Base-by-base conservation (phyloP, 2,888 invertebrate genomes). In the Ichneumon xanthorius region DNA sequence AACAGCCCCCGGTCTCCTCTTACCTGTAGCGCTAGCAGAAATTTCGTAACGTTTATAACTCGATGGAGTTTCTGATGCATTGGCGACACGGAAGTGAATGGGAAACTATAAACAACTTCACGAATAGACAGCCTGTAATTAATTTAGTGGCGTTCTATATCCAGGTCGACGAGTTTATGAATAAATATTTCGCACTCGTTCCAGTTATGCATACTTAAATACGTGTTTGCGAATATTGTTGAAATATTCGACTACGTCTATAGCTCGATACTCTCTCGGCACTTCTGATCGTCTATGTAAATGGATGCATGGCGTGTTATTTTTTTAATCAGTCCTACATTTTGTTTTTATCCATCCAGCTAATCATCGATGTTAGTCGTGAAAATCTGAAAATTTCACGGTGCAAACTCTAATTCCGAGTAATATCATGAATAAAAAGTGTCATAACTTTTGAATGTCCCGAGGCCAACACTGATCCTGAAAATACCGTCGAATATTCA, bases 1-100 rank as follows among this genome's bases (percentile, higher is more conserved):
- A 26, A 58, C 11, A 11, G 11, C 4, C 26, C 22, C 14, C 26
- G 58, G 58, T 58, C 58, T 58, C 9, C 14, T 11, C 58, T 19
- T 58, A 14, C 58, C 11, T 14, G 22, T 22, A 26, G 58, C 58
- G 11, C 11, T 14, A 22, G 11, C 19, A 48, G 22, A 22, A 26
- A 26, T 70, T 48, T 70, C 50, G 45, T 48, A 70, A 70, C 26
- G 70, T 7, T 50, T 33, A 26, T 26, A 50, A 70, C 19, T 26
- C 14, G 4, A 48, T 48, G 26, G 70, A 48, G 70, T 45, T 6
- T 26, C 26, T 50, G 70, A 40, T 40, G 19, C 26, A 70, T 48
- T 45, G 45, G 70, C 26, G 48, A 50, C 48, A 26, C 70, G 70
- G 70, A 70, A 70, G 70, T 48, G 70, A 70, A 70, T 48, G 70